These are phyloP conservation scores for Phaonia tiefii DNA, from an alignment of 2,888 invertebrate species.

Conservation along the genomic window DNA sequence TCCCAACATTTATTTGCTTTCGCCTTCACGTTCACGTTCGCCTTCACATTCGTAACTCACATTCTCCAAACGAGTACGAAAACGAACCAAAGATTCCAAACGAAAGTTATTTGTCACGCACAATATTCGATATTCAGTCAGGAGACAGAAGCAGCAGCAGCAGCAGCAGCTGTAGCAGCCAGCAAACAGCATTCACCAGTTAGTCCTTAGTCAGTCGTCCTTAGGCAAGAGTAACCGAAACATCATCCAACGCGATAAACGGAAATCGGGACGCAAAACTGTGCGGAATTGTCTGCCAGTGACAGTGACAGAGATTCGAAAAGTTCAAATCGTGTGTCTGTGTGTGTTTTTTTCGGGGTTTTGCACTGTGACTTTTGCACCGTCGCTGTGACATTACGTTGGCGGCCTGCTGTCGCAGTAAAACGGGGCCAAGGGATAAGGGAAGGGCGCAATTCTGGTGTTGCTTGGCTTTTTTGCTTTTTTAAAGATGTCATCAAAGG, in stretches of 20 bases:
- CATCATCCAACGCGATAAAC: constrained; percentile 44
- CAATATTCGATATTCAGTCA: constrained; percentile 61
- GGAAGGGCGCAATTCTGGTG: too few species aligned
- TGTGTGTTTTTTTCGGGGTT: neutral
- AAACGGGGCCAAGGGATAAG: too few species aligned
- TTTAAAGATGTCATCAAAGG: constrained; percentile 29
- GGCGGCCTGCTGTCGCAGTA: too few species aligned
- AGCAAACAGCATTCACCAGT: neutral
- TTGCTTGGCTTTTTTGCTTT: too few species aligned
- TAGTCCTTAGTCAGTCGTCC: constrained; percentile 46
- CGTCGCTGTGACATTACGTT: too few species aligned
- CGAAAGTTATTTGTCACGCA: constrained; percentile 65
- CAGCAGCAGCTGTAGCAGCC: too few species aligned
- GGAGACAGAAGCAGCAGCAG: too few species aligned
- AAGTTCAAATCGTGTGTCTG: neutral
- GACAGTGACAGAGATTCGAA: constrained; percentile 8
- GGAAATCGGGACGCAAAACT: constrained; percentile 28
- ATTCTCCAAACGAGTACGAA: constrained; percentile 22
- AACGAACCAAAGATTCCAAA: constrained; percentile 35
- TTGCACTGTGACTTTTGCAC: neutral
- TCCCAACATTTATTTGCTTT: neutral
- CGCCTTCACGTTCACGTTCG: constrained; percentile 38
- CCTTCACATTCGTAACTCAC: constrained; percentile 39
- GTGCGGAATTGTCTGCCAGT: constrained; percentile 16
- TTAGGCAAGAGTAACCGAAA: constrained; percentile 60